Conservation (phyloP, 2,113 vertebrate genomes). For the Elanoides forficatus region DNA sequence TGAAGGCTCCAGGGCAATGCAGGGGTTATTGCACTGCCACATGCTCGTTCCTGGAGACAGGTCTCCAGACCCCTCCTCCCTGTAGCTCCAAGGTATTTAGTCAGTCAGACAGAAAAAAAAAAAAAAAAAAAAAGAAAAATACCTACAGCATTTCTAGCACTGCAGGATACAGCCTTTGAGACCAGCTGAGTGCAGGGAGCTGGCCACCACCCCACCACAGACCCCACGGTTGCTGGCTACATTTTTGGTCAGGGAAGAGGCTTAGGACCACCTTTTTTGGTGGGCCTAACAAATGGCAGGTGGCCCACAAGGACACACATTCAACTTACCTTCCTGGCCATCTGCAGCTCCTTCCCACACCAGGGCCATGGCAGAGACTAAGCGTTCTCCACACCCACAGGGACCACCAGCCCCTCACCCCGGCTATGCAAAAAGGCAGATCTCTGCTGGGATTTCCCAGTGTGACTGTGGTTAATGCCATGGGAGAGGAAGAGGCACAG, state of each 20-base stretch:
- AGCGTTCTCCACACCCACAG: neutral
- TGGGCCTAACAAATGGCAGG: neutral
- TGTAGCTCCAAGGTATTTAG: neutral
- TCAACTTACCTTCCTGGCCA: neutral
- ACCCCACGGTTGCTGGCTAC: neutral
- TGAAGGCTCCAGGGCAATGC: neutral
- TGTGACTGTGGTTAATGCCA: neutral
- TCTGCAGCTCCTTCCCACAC: neutral
- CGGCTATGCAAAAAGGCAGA: neutral
- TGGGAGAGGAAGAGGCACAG: neutral
- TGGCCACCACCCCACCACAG: neutral
- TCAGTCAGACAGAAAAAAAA: neutral
- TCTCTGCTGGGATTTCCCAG: conserved; percentile 22
- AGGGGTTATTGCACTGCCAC: neutral
- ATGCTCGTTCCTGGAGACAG: neutral
- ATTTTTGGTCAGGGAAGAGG: neutral
- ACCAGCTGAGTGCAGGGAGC: neutral
- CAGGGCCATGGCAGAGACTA: conserved; percentile 12
- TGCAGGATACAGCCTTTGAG: neutral
- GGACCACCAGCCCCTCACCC: neutral
- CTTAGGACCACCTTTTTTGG: neutral
- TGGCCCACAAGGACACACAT: neutral
- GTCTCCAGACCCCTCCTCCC: neutral
- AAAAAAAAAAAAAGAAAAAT: neutral
- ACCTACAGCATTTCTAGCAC: neutral